Percentiles rank a stretch among this genome's conserved stretches.
Evolutionary conservation across 2,113 vertebrate species (phyloP).

Genomic region (Rhabdornis inornatus): DNA sequence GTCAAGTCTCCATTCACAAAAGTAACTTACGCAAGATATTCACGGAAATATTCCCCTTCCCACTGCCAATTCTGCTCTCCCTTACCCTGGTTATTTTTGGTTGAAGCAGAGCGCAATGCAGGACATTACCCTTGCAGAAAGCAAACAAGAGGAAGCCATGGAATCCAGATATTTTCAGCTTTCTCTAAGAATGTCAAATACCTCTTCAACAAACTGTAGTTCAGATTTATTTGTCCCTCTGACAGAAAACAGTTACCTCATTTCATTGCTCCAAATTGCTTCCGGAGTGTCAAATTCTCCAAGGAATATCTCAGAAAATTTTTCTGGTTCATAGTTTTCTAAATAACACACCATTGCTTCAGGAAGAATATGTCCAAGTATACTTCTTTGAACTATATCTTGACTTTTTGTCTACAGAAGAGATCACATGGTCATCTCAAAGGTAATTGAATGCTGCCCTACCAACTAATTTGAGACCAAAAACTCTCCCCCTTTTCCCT

Average conservation of each 20-base stretch:
- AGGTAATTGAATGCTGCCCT: not conserved
- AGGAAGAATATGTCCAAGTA: conserved; percentile 91
- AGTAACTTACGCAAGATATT: not conserved
- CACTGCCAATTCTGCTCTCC: not conserved
- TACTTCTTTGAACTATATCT: conserved; percentile 95
- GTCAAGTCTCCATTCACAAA: not conserved
- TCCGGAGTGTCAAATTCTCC: conserved; percentile 98
- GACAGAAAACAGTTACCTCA: conserved; percentile 80
- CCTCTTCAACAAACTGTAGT: not conserved
- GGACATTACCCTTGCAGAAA: not conserved
- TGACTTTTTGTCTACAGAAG: conserved; percentile 86
- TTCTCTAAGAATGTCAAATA: not conserved
- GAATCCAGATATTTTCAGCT: not conserved
- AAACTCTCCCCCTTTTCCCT: not conserved
- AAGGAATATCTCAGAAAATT: conserved; percentile 97
- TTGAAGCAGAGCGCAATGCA: not conserved
- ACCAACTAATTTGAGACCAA: not conserved
- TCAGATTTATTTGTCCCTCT: not conserved
- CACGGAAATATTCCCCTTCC: not conserved
- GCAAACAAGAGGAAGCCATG: not conserved
- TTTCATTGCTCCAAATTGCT: conserved; percentile 99
- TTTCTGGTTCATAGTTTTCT: conserved; percentile 96
- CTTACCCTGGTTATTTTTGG: not conserved
- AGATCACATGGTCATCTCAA: not conserved
- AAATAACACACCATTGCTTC: conserved; percentile 99